Base-by-base conservation (phyloP, 2,797 vertebrate species). In the Ctenopoma kingsleyae region DNA sequence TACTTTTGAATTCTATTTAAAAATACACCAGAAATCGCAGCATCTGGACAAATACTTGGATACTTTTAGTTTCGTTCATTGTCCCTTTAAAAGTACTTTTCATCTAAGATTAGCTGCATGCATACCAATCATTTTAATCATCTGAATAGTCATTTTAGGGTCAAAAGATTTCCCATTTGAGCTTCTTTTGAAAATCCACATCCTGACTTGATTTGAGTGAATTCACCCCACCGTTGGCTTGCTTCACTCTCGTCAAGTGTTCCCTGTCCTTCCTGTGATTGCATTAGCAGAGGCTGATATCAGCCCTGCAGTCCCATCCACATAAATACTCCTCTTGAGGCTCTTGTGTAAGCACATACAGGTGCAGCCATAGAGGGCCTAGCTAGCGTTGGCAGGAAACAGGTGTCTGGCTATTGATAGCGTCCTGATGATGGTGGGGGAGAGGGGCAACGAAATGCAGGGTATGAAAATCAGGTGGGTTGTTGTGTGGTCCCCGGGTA, bases 331-430 rank as follows among this genome's bases (percentile, higher is more conserved):
- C 83, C 85, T 87, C 89, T 89, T 63, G 50, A 89, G 84, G 82
- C 85, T 88, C 91, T 93, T 91, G 92, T 91, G 95, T 92, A 88
- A 94, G 90, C 91, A 88, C 88, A 75, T 88, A 91, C 93, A 94
- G 93, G 92, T 94, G 93, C 92, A 92, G 88, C 85, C 83, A 89
- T 86, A 91, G 76, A 90, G 79, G 85, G 84, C 80, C 79, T 78
- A 38, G 84, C 86, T 83, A 71, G 74, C 91, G 88, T 86, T 84
- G 91, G 87, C 95, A 96, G 95, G 95, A 97, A 97, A 94, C 96
- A 96, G 96, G 96, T 96, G 96, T 89, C 93, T 87, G 91, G 80
- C 95, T 95, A 96, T 96, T 96, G 94, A 96, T 93, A 83, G 78
- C 73, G 17, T 69, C 86, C 91, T 82, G 87, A 86, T 85, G 88